phyloP scores from a whole-genome alignment of 1,140 invertebrate species.

The Scaptomyza graminum region DNA sequence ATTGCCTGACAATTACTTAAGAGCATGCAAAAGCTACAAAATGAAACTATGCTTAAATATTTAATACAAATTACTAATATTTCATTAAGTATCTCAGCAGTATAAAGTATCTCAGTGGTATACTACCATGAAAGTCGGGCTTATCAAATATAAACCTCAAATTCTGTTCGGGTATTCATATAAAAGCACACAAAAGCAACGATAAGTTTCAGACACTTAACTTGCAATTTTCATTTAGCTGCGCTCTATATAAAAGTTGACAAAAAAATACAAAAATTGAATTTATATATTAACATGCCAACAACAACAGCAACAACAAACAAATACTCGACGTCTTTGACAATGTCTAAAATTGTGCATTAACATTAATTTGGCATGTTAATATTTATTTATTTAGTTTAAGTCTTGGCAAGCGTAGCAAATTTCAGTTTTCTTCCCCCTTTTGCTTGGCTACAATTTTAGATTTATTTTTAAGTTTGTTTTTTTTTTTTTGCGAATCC shows the following conservation, averaged over 20 bases:
- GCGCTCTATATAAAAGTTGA: conserved; percentile 44
- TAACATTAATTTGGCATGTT: conserved; percentile 63
- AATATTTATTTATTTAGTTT: conserved; percentile 63
- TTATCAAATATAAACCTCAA: neutral
- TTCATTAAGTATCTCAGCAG: too few relatives aligned
- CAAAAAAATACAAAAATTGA: conserved; percentile 22
- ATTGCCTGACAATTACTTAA: neutral
- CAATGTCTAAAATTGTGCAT: conserved; percentile 50
- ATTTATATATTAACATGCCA: conserved; percentile 37
- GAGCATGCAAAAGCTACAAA: neutral
- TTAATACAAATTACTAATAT: too few relatives aligned
- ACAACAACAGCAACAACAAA: conserved; percentile 20
- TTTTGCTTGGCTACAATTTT: neutral
- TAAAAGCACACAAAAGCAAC: neutral
- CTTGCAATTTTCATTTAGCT: conserved; percentile 45
- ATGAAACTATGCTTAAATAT: too few relatives aligned
- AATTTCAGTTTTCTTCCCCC: neutral
- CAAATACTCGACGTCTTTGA: conserved; percentile 27
- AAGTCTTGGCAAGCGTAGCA: conserved; percentile 40
- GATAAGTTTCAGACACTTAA: conserved; percentile 23
- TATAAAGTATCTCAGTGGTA: too few relatives aligned
- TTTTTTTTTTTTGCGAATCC: conserved; percentile 21
- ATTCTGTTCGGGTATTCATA: neutral
- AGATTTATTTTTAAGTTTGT: conserved; percentile 14
- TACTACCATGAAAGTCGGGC: too few relatives aligned